Evolutionary conservation across 2,888 invertebrate genomes (phyloP).

Genomic region (Eremobia ochroleuca): DNA sequence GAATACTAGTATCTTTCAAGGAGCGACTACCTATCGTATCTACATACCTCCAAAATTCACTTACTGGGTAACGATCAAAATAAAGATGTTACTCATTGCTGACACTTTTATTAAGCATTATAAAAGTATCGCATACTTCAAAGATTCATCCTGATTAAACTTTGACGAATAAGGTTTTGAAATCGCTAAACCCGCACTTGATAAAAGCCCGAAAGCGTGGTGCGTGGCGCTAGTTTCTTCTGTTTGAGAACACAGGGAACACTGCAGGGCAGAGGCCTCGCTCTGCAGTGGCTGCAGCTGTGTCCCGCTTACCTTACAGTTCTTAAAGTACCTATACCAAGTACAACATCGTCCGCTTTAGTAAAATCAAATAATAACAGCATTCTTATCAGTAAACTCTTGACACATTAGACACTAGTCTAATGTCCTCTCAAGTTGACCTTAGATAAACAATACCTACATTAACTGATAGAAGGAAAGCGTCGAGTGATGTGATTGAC

Average conservation of each 20-base stretch:
- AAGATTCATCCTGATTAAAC: not conserved
- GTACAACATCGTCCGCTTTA: slow-evolving; percentile 4
- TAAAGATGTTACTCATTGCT: not conserved
- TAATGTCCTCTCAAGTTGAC: slow-evolving; percentile 41
- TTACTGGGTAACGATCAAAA: not conserved
- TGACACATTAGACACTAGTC: not conserved
- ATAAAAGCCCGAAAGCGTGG: not conserved
- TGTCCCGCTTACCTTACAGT: not conserved
- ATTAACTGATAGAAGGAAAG: slow-evolving; percentile 25
- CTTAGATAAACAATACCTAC: slow-evolving; percentile 45
- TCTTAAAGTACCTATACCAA: not conserved
- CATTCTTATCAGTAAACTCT: slow-evolving; percentile 29
- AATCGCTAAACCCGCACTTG: too few species aligned
- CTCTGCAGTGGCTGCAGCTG: not conserved
- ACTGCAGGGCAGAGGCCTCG: not conserved
- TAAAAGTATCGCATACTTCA: not conserved
- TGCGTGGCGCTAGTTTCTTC: not conserved
- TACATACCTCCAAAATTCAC: not conserved
- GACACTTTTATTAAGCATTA: not conserved
- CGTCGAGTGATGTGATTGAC: not conserved
- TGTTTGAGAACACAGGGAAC: not conserved
- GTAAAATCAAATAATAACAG: slow-evolving; percentile 1
- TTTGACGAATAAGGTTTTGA: not conserved
- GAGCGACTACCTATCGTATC: not conserved
- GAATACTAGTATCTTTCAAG: not conserved